Percentiles rank a stretch among this genome's conserved stretches.
Evolutionary conservation across 2,888 invertebrate species (phyloP).

Genomic region (Aphodius sticticus): DNA sequence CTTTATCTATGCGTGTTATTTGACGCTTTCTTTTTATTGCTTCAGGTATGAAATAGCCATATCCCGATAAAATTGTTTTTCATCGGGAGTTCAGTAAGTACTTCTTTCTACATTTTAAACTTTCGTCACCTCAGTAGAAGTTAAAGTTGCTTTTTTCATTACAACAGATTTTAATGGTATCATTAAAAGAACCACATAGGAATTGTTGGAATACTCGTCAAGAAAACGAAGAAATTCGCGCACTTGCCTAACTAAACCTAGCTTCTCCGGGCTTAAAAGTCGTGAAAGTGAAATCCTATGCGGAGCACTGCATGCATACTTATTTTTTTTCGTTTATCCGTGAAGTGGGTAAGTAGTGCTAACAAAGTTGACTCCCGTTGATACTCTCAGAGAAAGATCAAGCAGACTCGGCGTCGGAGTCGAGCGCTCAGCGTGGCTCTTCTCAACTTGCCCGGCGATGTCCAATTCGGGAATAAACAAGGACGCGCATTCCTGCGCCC

Average conservation of each 20-base stretch:
- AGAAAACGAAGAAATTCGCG: background rate
- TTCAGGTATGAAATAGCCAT: too few species aligned
- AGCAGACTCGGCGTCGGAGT: too few species aligned
- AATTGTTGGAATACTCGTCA: background rate
- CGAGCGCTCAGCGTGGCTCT: too few species aligned
- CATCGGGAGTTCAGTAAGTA: too few species aligned
- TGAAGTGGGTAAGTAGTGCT: background rate
- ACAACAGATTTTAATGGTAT: too few species aligned
- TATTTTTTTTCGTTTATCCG: background rate
- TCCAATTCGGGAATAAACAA: constrained; percentile 4
- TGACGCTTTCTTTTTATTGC: too few species aligned
- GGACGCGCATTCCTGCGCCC: background rate
- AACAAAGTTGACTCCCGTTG: background rate
- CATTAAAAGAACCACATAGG: background rate
- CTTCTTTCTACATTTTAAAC: too few species aligned
- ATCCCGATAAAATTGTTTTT: too few species aligned
- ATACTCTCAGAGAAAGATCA: too few species aligned
- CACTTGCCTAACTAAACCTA: background rate
- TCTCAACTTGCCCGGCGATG: background rate
- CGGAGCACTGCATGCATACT: background rate
- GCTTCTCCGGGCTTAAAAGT: background rate
- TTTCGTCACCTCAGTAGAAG: too few species aligned
- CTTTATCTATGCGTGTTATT: too few species aligned
- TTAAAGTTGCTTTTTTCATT: too few species aligned
- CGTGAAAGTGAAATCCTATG: background rate